Evolutionary conservation across 2,888 invertebrate species (phyloP).

Genomic region (Amiota mariae): DNA sequence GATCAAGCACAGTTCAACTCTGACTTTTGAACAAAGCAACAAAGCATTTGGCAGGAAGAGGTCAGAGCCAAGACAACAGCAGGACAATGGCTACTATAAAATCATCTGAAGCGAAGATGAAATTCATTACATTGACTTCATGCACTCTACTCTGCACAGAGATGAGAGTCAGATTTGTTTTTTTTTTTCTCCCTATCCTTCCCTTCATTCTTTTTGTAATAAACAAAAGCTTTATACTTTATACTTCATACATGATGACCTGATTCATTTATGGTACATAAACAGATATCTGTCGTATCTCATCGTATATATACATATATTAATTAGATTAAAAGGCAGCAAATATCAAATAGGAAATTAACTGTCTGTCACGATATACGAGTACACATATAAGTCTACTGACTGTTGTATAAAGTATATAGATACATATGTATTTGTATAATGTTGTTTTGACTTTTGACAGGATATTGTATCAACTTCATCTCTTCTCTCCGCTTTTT

Average conservation of each 20-base stretch:
- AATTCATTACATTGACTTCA: conserved; percentile 2
- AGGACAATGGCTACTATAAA: conserved; percentile 1
- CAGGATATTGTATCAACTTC: not conserved
- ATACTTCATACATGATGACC: not conserved
- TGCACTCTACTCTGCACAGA: not conserved
- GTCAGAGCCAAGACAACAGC: not conserved
- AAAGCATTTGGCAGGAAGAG: not conserved
- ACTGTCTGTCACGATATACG: conserved; percentile 41
- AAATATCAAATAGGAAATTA: conserved; percentile 67
- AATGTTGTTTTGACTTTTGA: conserved; percentile 7
- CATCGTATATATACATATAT: conserved; percentile 50
- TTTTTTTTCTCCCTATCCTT: not conserved
- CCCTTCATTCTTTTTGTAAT: not conserved
- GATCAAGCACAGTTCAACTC: conserved; percentile 27
- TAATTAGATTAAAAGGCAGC: conserved; percentile 63
- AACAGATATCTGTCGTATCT: too few relatives aligned
- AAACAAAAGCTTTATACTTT: conserved; percentile 12
- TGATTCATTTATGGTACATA: too few relatives aligned
- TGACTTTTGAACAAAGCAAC: not conserved
- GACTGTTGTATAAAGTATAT: not conserved
- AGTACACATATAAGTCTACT: not conserved
- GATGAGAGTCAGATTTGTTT: not conserved
- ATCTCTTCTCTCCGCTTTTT: too few relatives aligned
- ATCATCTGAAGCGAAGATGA: not conserved
- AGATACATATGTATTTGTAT: not conserved